Conservation (phyloP, 2,797 vertebrate species). For the Amazona ochrocephala region DNA sequence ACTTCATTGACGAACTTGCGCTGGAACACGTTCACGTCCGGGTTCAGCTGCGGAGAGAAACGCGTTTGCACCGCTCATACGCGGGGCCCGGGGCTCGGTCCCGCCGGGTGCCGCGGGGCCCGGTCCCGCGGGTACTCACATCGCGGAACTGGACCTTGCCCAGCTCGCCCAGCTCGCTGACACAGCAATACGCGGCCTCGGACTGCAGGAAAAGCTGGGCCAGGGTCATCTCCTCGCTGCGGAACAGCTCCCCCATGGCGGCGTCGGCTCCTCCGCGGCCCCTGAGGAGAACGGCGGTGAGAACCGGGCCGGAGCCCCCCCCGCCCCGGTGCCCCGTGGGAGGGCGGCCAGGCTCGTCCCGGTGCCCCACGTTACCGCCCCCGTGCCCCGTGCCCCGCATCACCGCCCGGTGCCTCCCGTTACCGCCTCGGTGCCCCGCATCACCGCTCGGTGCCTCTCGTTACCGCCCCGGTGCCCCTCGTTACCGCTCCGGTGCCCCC, state of each 20-base stretch:
- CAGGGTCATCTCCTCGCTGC: slow-evolving; percentile 43
- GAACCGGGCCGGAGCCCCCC: not conserved
- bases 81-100: too few species aligned
- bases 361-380: too few species aligned
- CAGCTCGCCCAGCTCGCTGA: slow-evolving; percentile 96
- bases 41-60: slow-evolving; percentile 82
- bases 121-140: slow-evolving; percentile 78
- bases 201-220: slow-evolving; percentile 28
- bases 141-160: slow-evolving; percentile 98
- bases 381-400: too few species aligned
- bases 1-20: slow-evolving; percentile 99
- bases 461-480: not conserved
- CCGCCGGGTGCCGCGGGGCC: too few species aligned
- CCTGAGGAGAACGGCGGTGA: not conserved
- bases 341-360: too few species aligned
- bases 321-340: too few species aligned
- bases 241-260: slow-evolving; percentile 36
- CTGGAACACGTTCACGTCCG: slow-evolving; percentile 97
- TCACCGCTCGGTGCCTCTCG: too few species aligned
- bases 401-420: too few species aligned
- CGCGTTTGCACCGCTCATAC: not conserved
- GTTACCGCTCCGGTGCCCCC: too few species aligned
- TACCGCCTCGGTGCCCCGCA: not conserved
- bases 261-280: not conserved
- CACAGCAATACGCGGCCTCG: slow-evolving; percentile 89